Conservation (phyloP, 1,140 invertebrate species). For the Lasaia peninsularis region DNA sequence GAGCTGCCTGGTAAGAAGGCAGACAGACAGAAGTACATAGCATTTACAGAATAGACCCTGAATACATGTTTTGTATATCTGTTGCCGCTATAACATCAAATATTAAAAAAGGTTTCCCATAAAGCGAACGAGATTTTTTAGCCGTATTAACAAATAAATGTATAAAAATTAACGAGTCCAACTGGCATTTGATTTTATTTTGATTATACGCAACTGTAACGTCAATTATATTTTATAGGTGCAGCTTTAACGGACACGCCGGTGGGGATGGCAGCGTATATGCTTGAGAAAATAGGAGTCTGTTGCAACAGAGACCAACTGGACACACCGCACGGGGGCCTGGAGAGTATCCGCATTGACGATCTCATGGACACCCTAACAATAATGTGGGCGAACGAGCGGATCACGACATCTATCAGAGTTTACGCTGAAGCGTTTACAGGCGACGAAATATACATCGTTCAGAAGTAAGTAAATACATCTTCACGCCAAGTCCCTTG, state of each 20-base stretch:
- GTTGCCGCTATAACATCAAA: no score
- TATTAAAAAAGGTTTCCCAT: no score
- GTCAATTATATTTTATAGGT: constrained; percentile 61
- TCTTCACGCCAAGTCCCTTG: no score
- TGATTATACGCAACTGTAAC: not conserved
- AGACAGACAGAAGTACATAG: no score
- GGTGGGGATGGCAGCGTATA: constrained; percentile 87
- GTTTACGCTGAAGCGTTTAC: constrained; percentile 84
- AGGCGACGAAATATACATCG: constrained; percentile 34
- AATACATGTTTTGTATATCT: no score
- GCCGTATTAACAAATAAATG: no score
- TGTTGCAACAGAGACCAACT: constrained; percentile 83
- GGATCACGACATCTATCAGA: constrained; percentile 86
- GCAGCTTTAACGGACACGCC: constrained; percentile 83
- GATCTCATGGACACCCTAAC: constrained; percentile 93
- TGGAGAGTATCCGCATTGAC: constrained; percentile 82
- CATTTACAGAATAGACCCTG: no score
- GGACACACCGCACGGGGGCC: constrained; percentile 83
- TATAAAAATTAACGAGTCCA: no score
- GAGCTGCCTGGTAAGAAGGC: no score
- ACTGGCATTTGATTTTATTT: not conserved
- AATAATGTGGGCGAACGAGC: constrained; percentile 89
- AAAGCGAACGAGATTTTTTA: no score
- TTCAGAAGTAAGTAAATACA: constrained; percentile 56
- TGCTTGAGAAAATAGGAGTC: constrained; percentile 91